phyloP scores from a whole-genome alignment of 2,888 invertebrate species.

The Eupithecia abbreviata region DNA sequence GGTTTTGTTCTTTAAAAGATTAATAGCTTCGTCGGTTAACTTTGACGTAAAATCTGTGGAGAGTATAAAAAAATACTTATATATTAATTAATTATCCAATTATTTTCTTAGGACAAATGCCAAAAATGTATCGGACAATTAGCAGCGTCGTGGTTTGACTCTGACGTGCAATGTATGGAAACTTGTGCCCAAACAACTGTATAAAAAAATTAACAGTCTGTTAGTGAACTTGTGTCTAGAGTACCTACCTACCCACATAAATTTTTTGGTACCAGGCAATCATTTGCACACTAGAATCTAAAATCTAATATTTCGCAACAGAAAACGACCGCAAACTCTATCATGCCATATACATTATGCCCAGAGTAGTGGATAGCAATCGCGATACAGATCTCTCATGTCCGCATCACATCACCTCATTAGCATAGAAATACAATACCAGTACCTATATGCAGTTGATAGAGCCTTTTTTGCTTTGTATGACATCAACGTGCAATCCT shows the following conservation, averaged over 20 bases:
- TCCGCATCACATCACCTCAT: slow-evolving; percentile 11
- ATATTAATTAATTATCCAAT: too few species aligned
- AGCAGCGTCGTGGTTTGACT: too few species aligned
- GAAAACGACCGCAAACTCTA: slow-evolving; percentile 6
- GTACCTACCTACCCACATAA: too few species aligned
- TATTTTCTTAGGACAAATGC: too few species aligned
- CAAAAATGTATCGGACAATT: too few species aligned
- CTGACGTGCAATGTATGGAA: too few species aligned
- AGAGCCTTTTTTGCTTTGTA: slow-evolving; percentile 20
- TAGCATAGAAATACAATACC: slow-evolving; percentile 14
- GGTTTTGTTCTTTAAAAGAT: background rate
- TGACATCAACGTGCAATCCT: slow-evolving; percentile 27
- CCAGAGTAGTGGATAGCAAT: background rate
- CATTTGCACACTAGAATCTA: background rate
- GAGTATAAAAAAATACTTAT: too few species aligned
- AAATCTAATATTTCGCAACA: background rate
- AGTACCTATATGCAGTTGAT: slow-evolving; percentile 15
- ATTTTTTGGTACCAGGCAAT: background rate
- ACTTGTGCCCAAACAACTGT: too few species aligned
- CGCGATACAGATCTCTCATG: background rate
- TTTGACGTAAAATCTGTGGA: background rate
- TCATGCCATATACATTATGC: background rate
- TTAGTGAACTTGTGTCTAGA: too few species aligned
- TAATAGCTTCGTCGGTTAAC: background rate
- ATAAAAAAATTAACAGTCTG: too few species aligned